Evolutionary conservation across 35 echinoderm and acorn worm genomes (phyloP).

Genomic region (Lytechinus pictus): DNA sequence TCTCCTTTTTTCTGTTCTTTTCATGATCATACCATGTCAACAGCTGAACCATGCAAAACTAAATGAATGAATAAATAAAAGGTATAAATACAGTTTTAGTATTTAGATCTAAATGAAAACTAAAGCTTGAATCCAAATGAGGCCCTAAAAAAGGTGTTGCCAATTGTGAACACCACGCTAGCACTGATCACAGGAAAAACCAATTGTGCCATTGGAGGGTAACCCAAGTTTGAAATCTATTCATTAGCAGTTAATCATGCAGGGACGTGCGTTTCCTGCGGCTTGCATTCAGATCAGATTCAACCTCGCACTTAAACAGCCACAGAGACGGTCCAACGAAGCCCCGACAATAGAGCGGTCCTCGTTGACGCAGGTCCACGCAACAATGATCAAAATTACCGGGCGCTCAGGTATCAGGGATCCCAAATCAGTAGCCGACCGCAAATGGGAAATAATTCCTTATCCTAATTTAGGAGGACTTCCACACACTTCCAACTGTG

Average conservation of each 20-base stretch:
- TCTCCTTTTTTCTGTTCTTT: no score
- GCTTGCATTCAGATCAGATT: neutral
- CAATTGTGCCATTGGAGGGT: neutral
- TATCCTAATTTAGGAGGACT: neutral
- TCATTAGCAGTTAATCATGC: conserved; percentile 12
- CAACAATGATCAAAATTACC: neutral
- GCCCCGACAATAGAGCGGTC: neutral
- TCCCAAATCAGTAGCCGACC: neutral
- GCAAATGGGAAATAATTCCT: conserved; percentile 12
- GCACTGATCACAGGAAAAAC: neutral
- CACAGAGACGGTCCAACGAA: neutral
- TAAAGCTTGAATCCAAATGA: neutral
- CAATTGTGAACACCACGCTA: neutral
- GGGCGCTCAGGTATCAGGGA: neutral
- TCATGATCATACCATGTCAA: no score
- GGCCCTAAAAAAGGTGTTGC: neutral
- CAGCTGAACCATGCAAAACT: no score
- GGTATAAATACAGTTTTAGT: no score
- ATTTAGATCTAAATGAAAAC: neutral
- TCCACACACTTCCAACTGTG: neutral
- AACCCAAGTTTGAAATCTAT: neutral
- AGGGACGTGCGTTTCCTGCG: neutral
- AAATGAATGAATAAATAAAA: no score
- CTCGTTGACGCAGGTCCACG: neutral
- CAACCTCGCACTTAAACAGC: neutral